Evolutionary conservation across 1,140 invertebrate genomes (phyloP).

Genomic region (Aphis craccivora): DNA sequence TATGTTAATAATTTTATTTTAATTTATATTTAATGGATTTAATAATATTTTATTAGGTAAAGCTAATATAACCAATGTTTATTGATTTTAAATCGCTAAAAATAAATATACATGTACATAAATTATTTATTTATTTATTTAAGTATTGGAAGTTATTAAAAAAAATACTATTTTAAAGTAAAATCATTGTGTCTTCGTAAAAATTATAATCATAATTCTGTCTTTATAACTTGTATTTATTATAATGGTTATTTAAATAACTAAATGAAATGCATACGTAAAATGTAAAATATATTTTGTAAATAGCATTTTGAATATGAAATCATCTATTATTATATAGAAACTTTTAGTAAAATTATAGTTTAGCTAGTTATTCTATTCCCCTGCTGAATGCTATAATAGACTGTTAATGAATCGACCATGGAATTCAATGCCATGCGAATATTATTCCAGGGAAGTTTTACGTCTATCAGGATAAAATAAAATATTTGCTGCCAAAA

Average conservation of each 20-base stretch:
- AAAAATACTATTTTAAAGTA: not conserved
- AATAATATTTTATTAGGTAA: not conserved
- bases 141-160: too few species aligned
- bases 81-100: not conserved
- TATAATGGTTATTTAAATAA: not conserved
- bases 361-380: not conserved
- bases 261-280: not conserved
- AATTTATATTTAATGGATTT: not conserved
- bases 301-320: not conserved
- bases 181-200: not conserved
- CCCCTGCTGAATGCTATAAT: slow-evolving; percentile 13
- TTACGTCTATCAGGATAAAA: not conserved
- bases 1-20: not conserved
- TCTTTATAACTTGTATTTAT: slow-evolving; percentile 1
- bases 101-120: not conserved
- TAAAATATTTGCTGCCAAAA: not conserved
- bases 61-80: not conserved
- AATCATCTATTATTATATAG: not conserved
- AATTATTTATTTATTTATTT: too few species aligned
- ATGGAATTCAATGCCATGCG: not conserved
- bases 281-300: not conserved
- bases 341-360: not conserved
- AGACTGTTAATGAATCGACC: slow-evolving; percentile 18
- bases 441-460: not conserved
- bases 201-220: too few species aligned